These are phyloP conservation scores for Eidolon helvum DNA, from an alignment of 2,113 vertebrate species.

Conservation along the genomic window DNA sequence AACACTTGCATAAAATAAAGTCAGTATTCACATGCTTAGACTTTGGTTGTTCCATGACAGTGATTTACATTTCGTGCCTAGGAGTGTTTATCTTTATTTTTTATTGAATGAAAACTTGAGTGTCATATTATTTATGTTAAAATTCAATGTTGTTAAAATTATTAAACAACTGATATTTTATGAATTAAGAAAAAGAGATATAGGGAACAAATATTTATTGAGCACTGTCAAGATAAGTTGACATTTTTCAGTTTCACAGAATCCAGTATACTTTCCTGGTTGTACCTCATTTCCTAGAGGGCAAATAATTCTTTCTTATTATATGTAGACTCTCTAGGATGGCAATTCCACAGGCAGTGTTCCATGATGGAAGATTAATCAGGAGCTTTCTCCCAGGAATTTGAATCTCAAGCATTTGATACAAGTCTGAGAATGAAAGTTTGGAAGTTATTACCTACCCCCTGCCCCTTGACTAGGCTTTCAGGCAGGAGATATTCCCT, in stretches of 20 bases:
- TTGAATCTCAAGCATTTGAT: background rate
- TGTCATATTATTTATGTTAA: background rate
- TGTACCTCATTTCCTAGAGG: background rate
- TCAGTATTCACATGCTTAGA: background rate
- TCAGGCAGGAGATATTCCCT: background rate
- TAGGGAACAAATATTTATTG: background rate
- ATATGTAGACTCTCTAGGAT: background rate
- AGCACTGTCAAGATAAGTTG: background rate
- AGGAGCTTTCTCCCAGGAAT: background rate
- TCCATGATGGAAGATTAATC: background rate
- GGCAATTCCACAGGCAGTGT: background rate
- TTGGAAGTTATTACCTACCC: background rate
- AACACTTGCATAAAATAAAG: background rate
- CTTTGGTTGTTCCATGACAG: background rate
- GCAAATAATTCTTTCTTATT: background rate
- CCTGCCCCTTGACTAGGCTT: background rate
- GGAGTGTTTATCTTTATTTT: background rate
- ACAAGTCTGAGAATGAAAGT: background rate
- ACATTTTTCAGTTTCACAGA: background rate
- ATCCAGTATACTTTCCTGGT: background rate
- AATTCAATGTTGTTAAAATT: background rate
- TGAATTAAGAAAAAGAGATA: background rate
- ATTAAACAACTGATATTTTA: constrained; percentile 1
- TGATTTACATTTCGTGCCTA: background rate
- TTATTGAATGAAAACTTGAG: background rate